Evolutionary conservation across 2,888 invertebrate species (phyloP), one percentile per base, ranked within the genome.

Genomic region (Sphinx pinastri): DNA sequence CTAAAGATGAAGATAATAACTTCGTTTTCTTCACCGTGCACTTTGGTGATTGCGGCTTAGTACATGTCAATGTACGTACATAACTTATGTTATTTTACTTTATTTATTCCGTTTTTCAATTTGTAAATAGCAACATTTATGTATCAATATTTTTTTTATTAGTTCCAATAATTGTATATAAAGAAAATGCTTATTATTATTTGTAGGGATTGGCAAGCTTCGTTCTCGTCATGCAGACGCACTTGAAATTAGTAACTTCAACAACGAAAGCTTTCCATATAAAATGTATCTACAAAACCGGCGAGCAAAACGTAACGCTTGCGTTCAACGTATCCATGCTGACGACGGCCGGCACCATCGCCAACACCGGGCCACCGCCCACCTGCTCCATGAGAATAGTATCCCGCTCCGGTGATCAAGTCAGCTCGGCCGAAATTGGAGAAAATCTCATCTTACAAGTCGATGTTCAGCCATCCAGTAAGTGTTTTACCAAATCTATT

Each of bases 241-340:
- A 99, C 95, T 98, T 98, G 0, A 98, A 98, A 94, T 95, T 99
- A 69, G 97, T 99, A 68, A 99, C 99, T 0, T 98, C 97, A 87
- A 97, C 98, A 84, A 98, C 99, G 7, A 98, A 98, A 88, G 99
- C 99, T 1, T 99, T 99, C 94, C 98, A 99, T 90, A 98, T 99
- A 75, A 98, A 98, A 88, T 99, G 99, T 88, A 97, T 98, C 70
- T 99, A 99, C 88, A 98, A 98, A 88, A 98, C 98, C 0, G 98
- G 98, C 73, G 98, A 98, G 87, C 98, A 98, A 88, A 98, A 98
- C 78, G 98, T 99, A 0, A 98, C 98, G 0, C 94, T 98, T 54
- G 98, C 98, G 58, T 98, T 98, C 88, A 99, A 99, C 87, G 98
- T 98, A 11, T 98, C 98, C 12, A 98, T 98, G 98, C 90, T 98